Evolutionary conservation across 2,888 invertebrate genomes (phyloP).

Genomic region (Cryptosula pallasiana): DNA sequence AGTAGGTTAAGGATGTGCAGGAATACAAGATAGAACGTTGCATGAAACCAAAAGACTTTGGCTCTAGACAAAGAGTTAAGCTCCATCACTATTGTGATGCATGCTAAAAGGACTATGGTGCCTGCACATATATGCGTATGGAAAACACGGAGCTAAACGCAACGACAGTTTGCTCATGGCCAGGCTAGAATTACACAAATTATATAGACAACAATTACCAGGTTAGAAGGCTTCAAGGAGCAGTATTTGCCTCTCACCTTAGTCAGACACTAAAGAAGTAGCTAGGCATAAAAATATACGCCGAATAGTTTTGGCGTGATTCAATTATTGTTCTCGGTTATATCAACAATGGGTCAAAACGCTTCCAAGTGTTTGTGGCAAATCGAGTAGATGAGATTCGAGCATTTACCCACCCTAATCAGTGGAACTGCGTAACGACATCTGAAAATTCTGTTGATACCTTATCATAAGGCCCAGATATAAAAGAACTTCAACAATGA

Average conservation of each 20-base stretch:
- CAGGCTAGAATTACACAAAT: not conserved
- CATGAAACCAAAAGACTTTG: not conserved
- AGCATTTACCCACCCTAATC: not conserved
- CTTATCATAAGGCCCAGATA: too few species aligned
- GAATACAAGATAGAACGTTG: not conserved
- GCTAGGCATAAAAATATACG: not conserved
- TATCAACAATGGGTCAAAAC: not conserved
- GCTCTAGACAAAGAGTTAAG: not conserved
- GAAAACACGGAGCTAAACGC: not conserved
- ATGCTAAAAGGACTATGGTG: not conserved
- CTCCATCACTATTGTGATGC: not conserved
- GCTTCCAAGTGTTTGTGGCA: not conserved
- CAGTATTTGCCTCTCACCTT: too few species aligned
- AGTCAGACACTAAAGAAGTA: not conserved
- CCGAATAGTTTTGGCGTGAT: not conserved
- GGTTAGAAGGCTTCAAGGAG: too few species aligned
- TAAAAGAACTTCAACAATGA: too few species aligned
- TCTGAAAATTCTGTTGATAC: too few species aligned
- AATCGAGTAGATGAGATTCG: not conserved
- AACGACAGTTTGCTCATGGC: not conserved
- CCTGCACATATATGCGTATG: not conserved
- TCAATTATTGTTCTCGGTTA: not conserved
- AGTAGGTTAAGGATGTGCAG: not conserved
- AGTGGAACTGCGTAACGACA: not conserved
- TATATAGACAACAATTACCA: too few species aligned